Base-by-base conservation (phyloP, 2,797 vertebrate species). In the Cichlasoma orientale region DNA sequence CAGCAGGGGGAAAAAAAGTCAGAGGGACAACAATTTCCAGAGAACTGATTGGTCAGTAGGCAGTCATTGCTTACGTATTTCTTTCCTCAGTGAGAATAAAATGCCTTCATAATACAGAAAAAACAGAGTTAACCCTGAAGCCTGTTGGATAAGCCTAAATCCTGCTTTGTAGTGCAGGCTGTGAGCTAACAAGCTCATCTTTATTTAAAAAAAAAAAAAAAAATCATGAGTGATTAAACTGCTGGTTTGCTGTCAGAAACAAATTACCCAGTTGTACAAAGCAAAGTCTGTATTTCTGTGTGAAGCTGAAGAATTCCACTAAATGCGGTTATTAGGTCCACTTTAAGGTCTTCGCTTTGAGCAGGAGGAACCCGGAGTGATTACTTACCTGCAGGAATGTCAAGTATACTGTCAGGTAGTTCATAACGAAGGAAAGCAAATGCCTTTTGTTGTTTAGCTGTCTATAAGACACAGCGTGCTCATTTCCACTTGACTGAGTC, bases 321-420 rank as follows among this genome's bases (percentile, higher is more conserved):
- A 50, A 68, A 1, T 68, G 63, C 16, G 44, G 25, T n/a, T 27
- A 25, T 50, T 18, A 66, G 11, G 47, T 77, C 41, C 44, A 61
- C 7, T 18, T 68, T 31, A 5, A 47, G 54, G 41, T 80, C 23
- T 25, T 78, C 12, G n/a, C 10, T 75, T 74, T 56, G 56, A 27
- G 69, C 54, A 29, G 18, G 7, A 72, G 33, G 16, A 52, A 38
- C 23, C 41, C 29, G 14, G 11, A 41, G 79, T 14, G 61, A 72
- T 80, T 47, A 77, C 55, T 72, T 54, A 83, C 77, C 81, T 75
- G 59, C 72, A 85, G 63, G 54, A 83, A 79, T 57, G 73, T 89
- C 41, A 56, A 25, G 70, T 71, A 69, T 53, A 53, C 63, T 75
- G 53, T 82, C 41, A 61, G 63, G 5, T 56, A 61, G 55, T 72